Percentiles rank a stretch among this genome's conserved stretches.
phyloP scores from a whole-genome alignment of 1,140 invertebrate genomes.

The Leptinotarsa texana region DNA sequence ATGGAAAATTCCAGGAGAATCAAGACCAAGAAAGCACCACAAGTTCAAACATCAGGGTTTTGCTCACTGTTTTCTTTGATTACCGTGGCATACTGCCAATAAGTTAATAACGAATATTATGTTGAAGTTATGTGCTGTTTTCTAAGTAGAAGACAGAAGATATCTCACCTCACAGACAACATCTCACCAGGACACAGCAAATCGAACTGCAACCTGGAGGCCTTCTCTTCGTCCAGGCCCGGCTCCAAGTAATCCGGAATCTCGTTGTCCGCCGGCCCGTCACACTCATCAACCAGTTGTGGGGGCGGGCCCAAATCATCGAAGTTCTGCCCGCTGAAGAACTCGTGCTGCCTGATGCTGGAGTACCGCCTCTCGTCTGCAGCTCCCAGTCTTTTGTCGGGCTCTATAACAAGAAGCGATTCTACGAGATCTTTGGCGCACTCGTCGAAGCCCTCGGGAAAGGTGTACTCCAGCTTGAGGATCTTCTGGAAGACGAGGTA shows the following conservation, averaged over 20 bases:
- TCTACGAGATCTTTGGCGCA: constrained; percentile 85
- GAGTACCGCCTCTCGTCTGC: constrained; percentile 75
- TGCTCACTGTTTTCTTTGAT: too few species aligned
- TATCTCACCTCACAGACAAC: not conserved
- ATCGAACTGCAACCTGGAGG: constrained; percentile 46
- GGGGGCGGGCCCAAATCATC: constrained; percentile 84
- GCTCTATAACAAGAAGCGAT: constrained; percentile 83
- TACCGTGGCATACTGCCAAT: too few species aligned
- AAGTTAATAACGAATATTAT: too few species aligned
- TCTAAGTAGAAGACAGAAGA: too few species aligned
- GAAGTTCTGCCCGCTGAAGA: constrained; percentile 86
- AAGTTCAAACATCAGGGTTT: too few species aligned
- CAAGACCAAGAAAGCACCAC: too few species aligned
- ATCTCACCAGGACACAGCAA: constrained; percentile 33
- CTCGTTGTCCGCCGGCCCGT: not conserved
- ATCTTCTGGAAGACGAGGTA: constrained; percentile 98
- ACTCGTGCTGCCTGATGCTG: constrained; percentile 81
- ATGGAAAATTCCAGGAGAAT: too few species aligned
- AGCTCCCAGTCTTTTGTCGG: constrained; percentile 82
- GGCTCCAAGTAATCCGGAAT: constrained; percentile 82
- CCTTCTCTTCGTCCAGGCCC: constrained; percentile 74
- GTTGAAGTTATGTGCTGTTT: too few species aligned
- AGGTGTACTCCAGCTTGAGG: constrained; percentile 86
- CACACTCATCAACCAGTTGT: constrained; percentile 34
- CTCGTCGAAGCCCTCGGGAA: constrained; percentile 87